These are phyloP conservation scores for Odontocerum albicorne DNA, from an alignment of 2,888 invertebrate species.

Conservation along the genomic window DNA sequence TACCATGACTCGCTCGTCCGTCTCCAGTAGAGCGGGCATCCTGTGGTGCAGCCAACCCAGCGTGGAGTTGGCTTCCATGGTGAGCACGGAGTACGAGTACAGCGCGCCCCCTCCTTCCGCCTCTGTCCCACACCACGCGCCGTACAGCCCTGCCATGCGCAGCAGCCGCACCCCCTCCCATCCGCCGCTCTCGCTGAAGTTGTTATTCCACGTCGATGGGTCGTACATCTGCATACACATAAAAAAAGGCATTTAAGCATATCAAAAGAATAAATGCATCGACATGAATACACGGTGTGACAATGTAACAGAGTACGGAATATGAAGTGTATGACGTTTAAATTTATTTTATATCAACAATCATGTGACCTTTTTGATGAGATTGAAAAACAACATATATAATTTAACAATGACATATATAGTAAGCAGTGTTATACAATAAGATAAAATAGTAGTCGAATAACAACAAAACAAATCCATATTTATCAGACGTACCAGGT, in stretches of 20 bases:
- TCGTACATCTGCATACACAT: constrained; percentile 58
- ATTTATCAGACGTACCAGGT: no score
- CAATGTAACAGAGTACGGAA: no score
- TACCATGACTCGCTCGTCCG: constrained; percentile 65
- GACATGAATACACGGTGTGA: no score
- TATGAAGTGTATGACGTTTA: no score
- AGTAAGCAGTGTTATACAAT: no score
- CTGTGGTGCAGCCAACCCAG: constrained; percentile 77
- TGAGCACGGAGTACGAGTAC: constrained; percentile 76
- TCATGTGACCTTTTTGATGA: no score
- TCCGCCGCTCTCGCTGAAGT: constrained; percentile 54
- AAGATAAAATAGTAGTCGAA: no score
- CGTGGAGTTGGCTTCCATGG: constrained; percentile 69
- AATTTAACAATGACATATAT: no score
- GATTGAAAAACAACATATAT: no score
- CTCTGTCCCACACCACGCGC: constrained; percentile 62
- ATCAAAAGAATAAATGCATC: no score
- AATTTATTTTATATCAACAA: no score
- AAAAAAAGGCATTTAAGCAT: not conserved
- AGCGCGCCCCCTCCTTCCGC: constrained; percentile 56
- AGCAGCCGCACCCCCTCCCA: constrained; percentile 66
- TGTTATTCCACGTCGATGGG: constrained; percentile 55
- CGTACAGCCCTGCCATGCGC: constrained; percentile 77
- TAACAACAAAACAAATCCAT: no score
- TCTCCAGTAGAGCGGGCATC: constrained; percentile 77